Conservation (phyloP, 2,113 vertebrate genomes). For the Ahaetulla prasina region DNA sequence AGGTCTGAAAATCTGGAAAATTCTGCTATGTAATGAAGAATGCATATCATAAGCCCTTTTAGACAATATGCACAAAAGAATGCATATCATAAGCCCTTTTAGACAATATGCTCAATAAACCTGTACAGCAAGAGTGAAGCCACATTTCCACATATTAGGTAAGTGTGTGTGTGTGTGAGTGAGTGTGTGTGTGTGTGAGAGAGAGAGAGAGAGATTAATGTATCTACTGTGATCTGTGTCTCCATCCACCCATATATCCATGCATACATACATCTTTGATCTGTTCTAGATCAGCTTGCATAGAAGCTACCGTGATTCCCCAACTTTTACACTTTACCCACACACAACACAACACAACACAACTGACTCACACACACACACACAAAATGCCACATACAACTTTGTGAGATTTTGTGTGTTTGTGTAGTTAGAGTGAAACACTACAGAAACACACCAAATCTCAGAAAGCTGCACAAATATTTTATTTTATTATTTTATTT, state of each 20-base stretch:
- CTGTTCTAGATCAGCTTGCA: not conserved
- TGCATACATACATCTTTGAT: not conserved
- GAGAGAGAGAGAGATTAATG: too few species aligned
- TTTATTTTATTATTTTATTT: too few species aligned
- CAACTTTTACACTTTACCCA: too few species aligned
- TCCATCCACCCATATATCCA: not conserved
- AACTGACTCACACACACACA: too few species aligned
- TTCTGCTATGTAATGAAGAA: not conserved
- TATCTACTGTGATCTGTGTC: not conserved
- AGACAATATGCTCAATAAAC: not conserved
- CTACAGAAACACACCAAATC: too few species aligned
- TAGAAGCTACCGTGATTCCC: too few species aligned
- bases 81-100: not conserved
- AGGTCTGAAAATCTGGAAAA: not conserved
- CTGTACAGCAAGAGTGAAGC: not conserved
- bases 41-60: not conserved
- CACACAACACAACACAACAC: too few species aligned
- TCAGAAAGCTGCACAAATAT: too few species aligned
- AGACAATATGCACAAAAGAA: not conserved
- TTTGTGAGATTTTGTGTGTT: too few species aligned
- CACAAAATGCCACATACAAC: too few species aligned
- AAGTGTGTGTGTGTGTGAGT: not conserved
- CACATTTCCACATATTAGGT: not conserved
- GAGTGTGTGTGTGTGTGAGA: not conserved
- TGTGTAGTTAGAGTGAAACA: too few species aligned